Conservation (phyloP, 2,113 vertebrate species). For the Perca schrenkii region DNA sequence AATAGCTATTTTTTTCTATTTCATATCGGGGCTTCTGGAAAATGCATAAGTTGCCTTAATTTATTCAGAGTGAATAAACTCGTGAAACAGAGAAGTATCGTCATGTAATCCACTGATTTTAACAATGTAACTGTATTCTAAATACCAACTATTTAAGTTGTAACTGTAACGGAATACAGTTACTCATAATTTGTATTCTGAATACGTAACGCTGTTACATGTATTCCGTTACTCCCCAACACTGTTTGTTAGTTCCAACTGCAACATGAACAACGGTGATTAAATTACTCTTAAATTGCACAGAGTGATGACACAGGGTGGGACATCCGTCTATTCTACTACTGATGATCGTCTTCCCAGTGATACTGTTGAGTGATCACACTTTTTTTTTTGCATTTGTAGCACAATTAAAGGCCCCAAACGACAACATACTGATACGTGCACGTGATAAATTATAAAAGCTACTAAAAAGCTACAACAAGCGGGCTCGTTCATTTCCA, state of each 20-base stretch:
- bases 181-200: too few relatives aligned
- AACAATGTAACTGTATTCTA: too few relatives aligned
- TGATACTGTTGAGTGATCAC: conserved; percentile 46
- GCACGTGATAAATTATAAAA: conserved; percentile 73
- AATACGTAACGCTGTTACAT: too few relatives aligned
- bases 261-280: conserved; percentile 39
- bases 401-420: conserved; percentile 69
- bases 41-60: too few relatives aligned
- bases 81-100: too few relatives aligned
- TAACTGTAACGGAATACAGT: too few relatives aligned
- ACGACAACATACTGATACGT: conserved; percentile 54
- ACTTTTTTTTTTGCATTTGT: conserved; percentile 59
- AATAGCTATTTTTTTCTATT: too few relatives aligned
- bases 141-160: too few relatives aligned
- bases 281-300: conserved; percentile 56
- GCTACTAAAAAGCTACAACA: conserved; percentile 73
- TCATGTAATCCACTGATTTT: too few relatives aligned
- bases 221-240: too few relatives aligned
- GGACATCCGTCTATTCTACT: conserved; percentile 58
- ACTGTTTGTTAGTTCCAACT: conserved; percentile 52
- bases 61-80: too few relatives aligned
- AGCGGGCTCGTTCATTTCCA: conserved; percentile 62
- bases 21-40: too few relatives aligned
- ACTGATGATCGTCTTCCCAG: conserved; percentile 51
- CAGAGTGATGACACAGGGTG: conserved; percentile 59